These are phyloP conservation scores for Poliocrania exsul DNA, from an alignment of 2,797 vertebrate genomes.

Conservation along the genomic window DNA sequence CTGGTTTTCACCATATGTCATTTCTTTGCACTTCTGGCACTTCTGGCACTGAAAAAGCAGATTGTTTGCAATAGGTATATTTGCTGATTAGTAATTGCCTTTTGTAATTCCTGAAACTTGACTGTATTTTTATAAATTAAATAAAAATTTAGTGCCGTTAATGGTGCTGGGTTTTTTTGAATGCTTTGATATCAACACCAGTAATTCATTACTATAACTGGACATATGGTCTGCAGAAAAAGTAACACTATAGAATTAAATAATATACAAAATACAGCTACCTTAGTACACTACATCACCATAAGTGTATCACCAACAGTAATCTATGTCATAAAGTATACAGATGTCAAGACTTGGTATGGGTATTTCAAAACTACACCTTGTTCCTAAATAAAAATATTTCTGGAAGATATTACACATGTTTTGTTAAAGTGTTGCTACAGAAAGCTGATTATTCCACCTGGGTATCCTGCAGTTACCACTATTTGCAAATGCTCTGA, in stretches of 20 bases:
- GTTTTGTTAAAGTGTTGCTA: background rate
- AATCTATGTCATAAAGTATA: background rate
- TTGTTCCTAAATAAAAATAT: background rate
- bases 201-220: background rate
- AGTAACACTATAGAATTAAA: background rate
- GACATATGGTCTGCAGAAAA: background rate
- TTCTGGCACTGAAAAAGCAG: background rate
- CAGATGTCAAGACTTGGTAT: background rate
- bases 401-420: background rate
- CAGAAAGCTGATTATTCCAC: background rate
- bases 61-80: background rate
- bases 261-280: background rate
- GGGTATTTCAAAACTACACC: background rate
- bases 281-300: rapidly evolving
- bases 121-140: background rate
- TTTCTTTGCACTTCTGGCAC: background rate
- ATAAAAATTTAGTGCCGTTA: background rate
- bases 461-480: background rate
- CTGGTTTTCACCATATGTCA: background rate
- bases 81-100: background rate
- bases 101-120: background rate
- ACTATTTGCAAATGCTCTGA: background rate
- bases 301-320: background rate
- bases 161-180: background rate
- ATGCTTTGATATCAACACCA: background rate